Evolutionary conservation across 2,888 invertebrate species (phyloP), one percentile per base, ranked within the genome.

Genomic region (Teinopalpus imperialis): DNA sequence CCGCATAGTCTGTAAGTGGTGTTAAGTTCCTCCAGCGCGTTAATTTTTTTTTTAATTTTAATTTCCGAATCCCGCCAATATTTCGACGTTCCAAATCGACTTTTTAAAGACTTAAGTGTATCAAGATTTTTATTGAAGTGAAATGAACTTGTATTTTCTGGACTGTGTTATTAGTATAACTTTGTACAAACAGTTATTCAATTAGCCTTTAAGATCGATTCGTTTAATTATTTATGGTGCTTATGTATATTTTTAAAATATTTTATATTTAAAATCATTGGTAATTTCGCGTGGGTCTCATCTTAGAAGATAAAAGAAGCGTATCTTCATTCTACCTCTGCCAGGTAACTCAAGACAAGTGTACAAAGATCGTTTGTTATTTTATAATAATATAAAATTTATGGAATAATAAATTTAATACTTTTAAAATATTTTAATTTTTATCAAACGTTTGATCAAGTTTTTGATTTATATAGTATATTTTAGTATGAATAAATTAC

Each of bases 1-100:
- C 82, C 85, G 86, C 86, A 82, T 86, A 86, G 85, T 81, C 80
- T 81, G 66, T 86, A 87, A 87, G 87, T 81, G 88, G 87, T 87
- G 74, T 79, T 81, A 74, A 83, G 88, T 88, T 88, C 87, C 88
- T 87, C 69, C 66, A 57, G 56, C 73, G 75, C 74, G 77, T 77
- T 70, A 52, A 53, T 48, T 71, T 72, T 67, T 69, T 65, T 32
- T 39, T 45, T 52, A 36, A 42, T 39, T 43, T 57, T 64, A 61
- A 60, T 63, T 57, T 57, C 52, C 52, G 49, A 53, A 54, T 58
- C 57, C 55, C 56, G 57, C 66, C 70, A 69, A 69, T 71, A 71
- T 73, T 69, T 67, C 70, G 66, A 68, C 70, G 50, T 56, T 70
- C 46, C 43, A 63, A 68, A 65, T 69, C 70, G 67, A 67, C 69